These are phyloP conservation scores for Pogonocichla stellata DNA, from an alignment of 2,113 vertebrate species.

Conservation along the genomic window DNA sequence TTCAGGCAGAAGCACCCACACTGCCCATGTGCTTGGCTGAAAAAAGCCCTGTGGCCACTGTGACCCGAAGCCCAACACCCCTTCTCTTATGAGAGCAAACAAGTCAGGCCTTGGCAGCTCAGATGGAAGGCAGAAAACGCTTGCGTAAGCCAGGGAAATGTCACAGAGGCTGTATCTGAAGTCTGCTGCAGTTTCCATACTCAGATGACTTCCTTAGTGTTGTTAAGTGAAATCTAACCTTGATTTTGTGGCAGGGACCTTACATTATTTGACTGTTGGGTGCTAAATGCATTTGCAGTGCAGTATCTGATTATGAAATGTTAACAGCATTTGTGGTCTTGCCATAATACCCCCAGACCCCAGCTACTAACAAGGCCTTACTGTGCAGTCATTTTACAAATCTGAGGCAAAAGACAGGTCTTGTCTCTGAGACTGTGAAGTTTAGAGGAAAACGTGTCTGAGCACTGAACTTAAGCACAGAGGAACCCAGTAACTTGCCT, in stretches of 20 bases:
- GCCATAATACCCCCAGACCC: not conserved
- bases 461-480: not conserved
- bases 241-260: not conserved
- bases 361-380: not conserved
- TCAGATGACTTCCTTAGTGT: not conserved
- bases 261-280: not conserved
- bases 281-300: not conserved
- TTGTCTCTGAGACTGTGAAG: not conserved
- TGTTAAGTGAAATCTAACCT: not conserved
- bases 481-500: not conserved
- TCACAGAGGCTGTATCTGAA: not conserved
- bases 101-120: not conserved
- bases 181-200: not conserved
- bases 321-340: not conserved
- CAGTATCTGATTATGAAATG: not conserved
- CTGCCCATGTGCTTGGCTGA: fast-evolving
- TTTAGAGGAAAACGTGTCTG: not conserved
- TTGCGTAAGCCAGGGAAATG: not conserved
- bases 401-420: not conserved
- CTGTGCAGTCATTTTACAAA: not conserved
- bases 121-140: not conserved
- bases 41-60: not conserved
- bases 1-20: not conserved
- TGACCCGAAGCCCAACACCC: not conserved
- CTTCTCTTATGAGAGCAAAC: not conserved